phyloP scores from a whole-genome alignment of 2,113 vertebrate species.

The human (Homo sapiens) region GRCh38 chr1:188042501-188043000 shows the following conservation, averaged over 20 bases:
- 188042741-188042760: neutral
- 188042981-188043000: neutral
- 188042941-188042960: neutral
- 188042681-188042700: neutral
- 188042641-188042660: neutral
- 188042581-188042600: neutral
- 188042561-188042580: neutral
- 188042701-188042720: neutral
- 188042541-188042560: neutral
- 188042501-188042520: neutral
- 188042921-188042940: neutral
- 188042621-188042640: neutral
- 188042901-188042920: neutral
- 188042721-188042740: neutral
- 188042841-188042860: neutral
- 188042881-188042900: neutral
- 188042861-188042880: neutral
- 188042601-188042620: no score
- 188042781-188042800: neutral
- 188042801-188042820: neutral
- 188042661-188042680: neutral
- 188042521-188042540: no score
- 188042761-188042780: neutral
- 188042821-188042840: no score
- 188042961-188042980: neutral